Base-by-base conservation (phyloP, 2,113 vertebrate genomes). In the Onychostoma macrolepis region DNA sequence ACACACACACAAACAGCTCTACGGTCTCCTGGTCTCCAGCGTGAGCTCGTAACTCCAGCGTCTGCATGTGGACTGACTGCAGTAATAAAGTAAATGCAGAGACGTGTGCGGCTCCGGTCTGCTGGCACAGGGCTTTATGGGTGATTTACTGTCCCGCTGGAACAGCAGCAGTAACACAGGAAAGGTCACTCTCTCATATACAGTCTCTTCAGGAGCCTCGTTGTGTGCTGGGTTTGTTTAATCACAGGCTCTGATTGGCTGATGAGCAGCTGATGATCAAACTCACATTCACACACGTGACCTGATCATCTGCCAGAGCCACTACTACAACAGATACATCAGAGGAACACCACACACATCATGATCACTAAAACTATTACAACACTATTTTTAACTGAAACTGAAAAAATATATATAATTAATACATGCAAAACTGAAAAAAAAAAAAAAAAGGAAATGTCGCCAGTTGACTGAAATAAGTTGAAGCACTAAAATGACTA, bases 81-180 rank as follows among this genome's bases (percentile, higher is more conserved):
- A 71, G 80, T 88, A 85, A 92, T 94, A 92, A 94, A 94, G 88
- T 84, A 92, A 94, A 93, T 88, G 88, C 90, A 93, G 82, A 87
- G 83, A 90, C 72, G 72, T 86, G 85, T 28, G 30, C 41, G 86
- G 36, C 45, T 67, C 15, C n/a, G 56, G 67, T 67, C 89, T 90
- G 90, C 88, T 89, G 93, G 83, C 67, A 26, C 83, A 90, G 79
- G 82, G 90, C 88, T 85, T 90, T 92, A 90, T 90, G 91, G 90
- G 89, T 91, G 89, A 94, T 93, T 95, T 93, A 94, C 89, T 86
- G 80, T 79, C 75, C 48, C 80, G 69, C 82, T 17, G 48, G 48
- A 50, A 50, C 53, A 58, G 53, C 53, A 58, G 53, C 53, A 58
- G 21, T 58, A 24, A 87, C 87, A 80, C 76, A 65, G 76, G 65